A percentile compares a stretch with the other conserved stretches of the same genome.
phyloP scores from a whole-genome alignment of 2,797 vertebrate species.

The Hafferia zeledoni region DNA sequence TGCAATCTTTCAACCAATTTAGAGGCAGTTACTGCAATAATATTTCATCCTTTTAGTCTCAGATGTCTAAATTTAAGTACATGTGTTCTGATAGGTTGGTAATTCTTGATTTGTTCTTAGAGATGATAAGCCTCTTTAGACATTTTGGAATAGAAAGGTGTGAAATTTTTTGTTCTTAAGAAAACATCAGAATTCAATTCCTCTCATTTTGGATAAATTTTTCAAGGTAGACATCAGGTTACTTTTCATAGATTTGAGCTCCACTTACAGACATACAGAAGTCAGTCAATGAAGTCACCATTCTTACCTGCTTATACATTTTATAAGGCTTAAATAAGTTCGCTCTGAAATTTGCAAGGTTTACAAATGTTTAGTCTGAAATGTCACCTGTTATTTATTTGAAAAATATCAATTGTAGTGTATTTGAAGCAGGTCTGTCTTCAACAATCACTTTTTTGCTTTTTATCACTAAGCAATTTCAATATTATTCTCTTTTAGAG shows the following conservation, averaged over 20 bases:
- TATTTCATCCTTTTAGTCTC: background rate
- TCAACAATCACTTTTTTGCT: background rate
- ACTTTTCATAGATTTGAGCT: background rate
- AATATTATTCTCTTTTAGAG: background rate
- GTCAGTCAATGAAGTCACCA: background rate
- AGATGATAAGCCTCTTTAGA: background rate
- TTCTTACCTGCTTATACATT: background rate
- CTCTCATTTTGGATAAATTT: background rate
- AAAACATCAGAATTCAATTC: background rate
- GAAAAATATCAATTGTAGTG: background rate
- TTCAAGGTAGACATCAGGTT: background rate
- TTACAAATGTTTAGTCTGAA: background rate
- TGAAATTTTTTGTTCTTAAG: background rate
- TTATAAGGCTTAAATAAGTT: background rate
- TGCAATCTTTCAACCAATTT: background rate
- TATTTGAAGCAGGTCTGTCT: background rate
- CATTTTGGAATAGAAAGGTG: background rate
- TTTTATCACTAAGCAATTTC: background rate
- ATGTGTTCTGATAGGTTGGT: background rate
- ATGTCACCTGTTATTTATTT: background rate
- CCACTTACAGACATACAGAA: background rate
- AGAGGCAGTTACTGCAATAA: background rate
- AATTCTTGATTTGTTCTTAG: background rate
- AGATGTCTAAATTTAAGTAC: background rate
- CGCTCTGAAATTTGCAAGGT: background rate